phyloP scores from a whole-genome alignment of 2,797 vertebrate genomes.

The Eulemur coronatus region DNA sequence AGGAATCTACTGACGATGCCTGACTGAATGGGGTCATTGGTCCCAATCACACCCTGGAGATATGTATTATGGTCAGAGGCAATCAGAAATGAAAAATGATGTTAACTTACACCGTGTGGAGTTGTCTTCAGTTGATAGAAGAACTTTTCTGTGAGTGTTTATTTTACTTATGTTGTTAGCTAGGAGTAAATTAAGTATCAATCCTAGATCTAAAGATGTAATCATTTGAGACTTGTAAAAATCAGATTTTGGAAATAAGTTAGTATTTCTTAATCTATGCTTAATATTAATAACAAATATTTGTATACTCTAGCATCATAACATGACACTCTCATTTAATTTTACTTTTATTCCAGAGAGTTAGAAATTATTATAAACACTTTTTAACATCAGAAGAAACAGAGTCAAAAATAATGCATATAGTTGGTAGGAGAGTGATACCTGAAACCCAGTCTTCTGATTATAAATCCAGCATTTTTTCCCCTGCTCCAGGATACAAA shows the following conservation, averaged over 20 bases:
- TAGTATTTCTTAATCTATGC: not conserved
- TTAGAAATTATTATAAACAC: not conserved
- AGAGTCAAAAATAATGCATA: not conserved
- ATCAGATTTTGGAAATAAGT: slow-evolving; percentile 22
- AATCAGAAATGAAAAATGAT: not conserved
- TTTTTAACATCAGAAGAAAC: not conserved
- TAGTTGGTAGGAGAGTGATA: not conserved
- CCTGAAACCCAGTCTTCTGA: not conserved
- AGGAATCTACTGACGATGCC: not conserved
- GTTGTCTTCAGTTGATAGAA: not conserved
- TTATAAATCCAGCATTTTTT: not conserved
- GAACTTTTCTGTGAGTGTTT: slow-evolving; percentile 10
- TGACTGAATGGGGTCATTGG: not conserved
- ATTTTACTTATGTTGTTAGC: not conserved
- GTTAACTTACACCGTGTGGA: not conserved
- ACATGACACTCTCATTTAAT: not conserved
- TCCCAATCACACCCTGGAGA: not conserved
- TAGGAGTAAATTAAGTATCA: not conserved
- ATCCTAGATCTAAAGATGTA: not conserved
- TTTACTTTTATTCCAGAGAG: not conserved
- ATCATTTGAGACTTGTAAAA: not conserved
- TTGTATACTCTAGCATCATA: not conserved
- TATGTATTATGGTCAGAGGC: not conserved
- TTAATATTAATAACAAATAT: not conserved
- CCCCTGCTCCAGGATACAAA: not conserved